phyloP scores from a whole-genome alignment of 1,140 invertebrate genomes.

The Glossosoma conforme region DNA sequence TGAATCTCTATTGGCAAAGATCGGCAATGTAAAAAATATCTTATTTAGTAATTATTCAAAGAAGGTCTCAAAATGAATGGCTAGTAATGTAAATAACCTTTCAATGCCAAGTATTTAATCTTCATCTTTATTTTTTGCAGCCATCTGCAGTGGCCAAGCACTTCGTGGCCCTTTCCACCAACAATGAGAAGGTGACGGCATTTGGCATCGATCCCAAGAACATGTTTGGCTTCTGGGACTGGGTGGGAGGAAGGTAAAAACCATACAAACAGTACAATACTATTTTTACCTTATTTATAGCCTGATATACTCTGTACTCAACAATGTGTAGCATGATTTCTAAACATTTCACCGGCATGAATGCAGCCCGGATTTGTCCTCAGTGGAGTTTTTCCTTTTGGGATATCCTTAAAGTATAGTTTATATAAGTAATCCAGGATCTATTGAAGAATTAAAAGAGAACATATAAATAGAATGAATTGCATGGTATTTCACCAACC shows the following conservation, averaged over 20 bases:
- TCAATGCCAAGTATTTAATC: too few relatives aligned
- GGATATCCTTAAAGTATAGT: too few relatives aligned
- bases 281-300: not conserved
- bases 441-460: not conserved
- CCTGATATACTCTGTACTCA: not conserved
- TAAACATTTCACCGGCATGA: too few relatives aligned
- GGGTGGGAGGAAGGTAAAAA: constrained; percentile 87
- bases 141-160: constrained; percentile 85
- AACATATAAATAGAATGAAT: not conserved
- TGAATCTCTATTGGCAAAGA: too few relatives aligned
- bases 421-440: not conserved
- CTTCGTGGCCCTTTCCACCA: constrained; percentile 98
- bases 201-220: constrained; percentile 97
- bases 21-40: too few relatives aligned
- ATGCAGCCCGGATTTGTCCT: too few relatives aligned
- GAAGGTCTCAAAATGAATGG: too few relatives aligned
- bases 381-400: too few relatives aligned
- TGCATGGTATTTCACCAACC: too few relatives aligned
- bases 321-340: not conserved
- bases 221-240: constrained; percentile 99
- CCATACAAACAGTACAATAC: too few relatives aligned
- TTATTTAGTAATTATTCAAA: too few relatives aligned
- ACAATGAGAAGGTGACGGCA: constrained; percentile 85
- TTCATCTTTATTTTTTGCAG: constrained; percentile 60
- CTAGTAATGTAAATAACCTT: too few relatives aligned